These are phyloP conservation scores for Choristoneura fumiferana DNA, from an alignment of 1,140 invertebrate species.

Conservation along the genomic window DNA sequence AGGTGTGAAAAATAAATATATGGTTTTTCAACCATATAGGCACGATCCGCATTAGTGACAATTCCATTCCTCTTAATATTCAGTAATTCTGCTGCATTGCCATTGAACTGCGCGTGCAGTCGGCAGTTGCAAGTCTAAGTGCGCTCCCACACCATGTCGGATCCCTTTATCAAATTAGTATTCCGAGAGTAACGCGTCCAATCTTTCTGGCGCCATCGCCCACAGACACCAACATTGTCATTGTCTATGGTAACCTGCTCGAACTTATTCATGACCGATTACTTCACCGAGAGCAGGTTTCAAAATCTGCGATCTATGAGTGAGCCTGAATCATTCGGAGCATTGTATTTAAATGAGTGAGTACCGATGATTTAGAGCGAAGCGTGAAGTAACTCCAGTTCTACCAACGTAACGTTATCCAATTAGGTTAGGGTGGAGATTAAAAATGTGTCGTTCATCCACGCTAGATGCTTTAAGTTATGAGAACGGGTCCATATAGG, in stretches of 20 bases:
- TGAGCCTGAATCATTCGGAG: slow-evolving; percentile 31
- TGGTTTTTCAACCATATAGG: too few relatives aligned
- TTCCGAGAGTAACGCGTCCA: not conserved
- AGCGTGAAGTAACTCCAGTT: slow-evolving; percentile 19
- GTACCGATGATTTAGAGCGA: slow-evolving; percentile 39
- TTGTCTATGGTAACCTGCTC: slow-evolving; percentile 16
- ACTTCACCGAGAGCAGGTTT: slow-evolving; percentile 27
- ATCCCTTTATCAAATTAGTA: too few relatives aligned
- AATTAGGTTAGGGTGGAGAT: not conserved
- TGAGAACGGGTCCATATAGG: too few relatives aligned
- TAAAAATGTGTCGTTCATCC: too few relatives aligned
- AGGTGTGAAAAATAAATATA: too few relatives aligned
- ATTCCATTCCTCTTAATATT: too few relatives aligned
- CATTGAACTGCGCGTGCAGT: too few relatives aligned
- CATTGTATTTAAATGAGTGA: slow-evolving; percentile 60
- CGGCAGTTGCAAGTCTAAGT: too few relatives aligned
- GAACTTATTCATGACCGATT: not conserved
- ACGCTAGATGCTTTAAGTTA: too few relatives aligned
- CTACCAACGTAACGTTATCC: slow-evolving; percentile 2
- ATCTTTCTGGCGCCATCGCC: not conserved
- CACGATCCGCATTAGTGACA: too few relatives aligned
- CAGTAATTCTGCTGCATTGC: too few relatives aligned
- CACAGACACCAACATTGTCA: slow-evolving; percentile 8
- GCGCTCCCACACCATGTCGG: too few relatives aligned
- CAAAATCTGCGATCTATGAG: slow-evolving; percentile 30